These are phyloP conservation scores for Ahaetulla prasina DNA, from an alignment of 2,113 vertebrate species.

Conservation along the genomic window DNA sequence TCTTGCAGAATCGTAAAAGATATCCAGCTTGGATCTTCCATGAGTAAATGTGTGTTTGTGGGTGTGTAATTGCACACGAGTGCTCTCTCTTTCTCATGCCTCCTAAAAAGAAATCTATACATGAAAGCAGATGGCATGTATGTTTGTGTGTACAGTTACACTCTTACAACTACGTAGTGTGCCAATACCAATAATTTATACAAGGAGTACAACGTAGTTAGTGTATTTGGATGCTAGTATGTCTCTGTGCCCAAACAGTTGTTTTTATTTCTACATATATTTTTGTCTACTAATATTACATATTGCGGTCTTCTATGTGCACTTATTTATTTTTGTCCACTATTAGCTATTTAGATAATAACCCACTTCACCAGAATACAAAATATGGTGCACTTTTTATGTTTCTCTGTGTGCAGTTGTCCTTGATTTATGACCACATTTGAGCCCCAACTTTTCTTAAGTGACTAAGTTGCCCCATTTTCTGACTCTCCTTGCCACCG, in stretches of 20 bases:
- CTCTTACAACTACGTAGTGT: neutral
- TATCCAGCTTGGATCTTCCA: neutral
- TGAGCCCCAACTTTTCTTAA: neutral
- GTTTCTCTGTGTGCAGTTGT: neutral
- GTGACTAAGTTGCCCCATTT: neutral
- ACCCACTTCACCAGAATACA: neutral
- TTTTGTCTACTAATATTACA: neutral
- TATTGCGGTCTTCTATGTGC: too few species aligned
- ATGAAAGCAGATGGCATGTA: neutral
- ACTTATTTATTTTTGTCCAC: neutral
- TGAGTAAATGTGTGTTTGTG: neutral
- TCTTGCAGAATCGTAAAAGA: neutral
- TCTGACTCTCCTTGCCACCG: neutral
- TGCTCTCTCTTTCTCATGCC: neutral
- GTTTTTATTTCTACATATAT: neutral
- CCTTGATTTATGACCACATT: neutral
- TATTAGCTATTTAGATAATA: neutral
- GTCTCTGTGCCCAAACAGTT: neutral
- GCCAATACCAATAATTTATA: neutral
- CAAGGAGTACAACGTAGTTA: neutral
- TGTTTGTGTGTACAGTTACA: neutral
- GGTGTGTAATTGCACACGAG: neutral
- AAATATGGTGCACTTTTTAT: neutral
- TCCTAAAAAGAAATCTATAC: neutral
- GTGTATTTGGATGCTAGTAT: neutral